phyloP scores from a whole-genome alignment of 2,797 vertebrate species.

The Sebastes minor region DNA sequence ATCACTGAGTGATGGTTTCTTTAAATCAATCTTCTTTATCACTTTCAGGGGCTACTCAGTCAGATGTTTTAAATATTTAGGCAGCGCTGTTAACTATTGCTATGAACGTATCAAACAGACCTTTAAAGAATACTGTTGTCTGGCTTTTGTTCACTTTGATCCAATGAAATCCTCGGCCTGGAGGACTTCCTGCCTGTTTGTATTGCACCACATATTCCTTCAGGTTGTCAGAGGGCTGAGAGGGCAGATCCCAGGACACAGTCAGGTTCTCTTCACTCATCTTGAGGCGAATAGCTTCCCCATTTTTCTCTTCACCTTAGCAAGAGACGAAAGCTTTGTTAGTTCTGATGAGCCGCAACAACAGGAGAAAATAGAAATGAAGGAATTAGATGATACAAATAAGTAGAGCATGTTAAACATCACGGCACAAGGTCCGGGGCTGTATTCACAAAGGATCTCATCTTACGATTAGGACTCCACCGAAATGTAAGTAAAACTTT shows the following conservation, averaged over 20 bases:
- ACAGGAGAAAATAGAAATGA: neutral
- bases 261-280: conserved; percentile 53
- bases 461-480: neutral
- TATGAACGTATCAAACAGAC: conserved; percentile 49
- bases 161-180: conserved; percentile 70
- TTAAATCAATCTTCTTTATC: neutral
- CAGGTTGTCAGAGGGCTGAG: conserved; percentile 5
- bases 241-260: conserved; percentile 65
- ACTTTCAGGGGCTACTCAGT: neutral
- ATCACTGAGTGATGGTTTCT: neutral
- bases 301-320: conserved; percentile 38
- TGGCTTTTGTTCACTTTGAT: conserved; percentile 62
- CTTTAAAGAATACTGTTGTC: conserved; percentile 53
- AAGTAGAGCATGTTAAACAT: too few species aligned
- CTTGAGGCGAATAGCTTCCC: conserved; percentile 10
- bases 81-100: neutral
- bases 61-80: neutral
- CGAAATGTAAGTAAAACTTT: neutral
- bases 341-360: neutral
- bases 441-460: too few species aligned
- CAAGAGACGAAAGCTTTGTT: conserved; percentile 14
- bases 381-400: neutral
- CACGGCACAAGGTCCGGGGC: too few species aligned
- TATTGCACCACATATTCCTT: conserved; percentile 77
- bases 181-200: conserved; percentile 52